A percentile compares a stretch with the other conserved stretches of the same genome.
Evolutionary conservation across 2,888 invertebrate species (phyloP).

Genomic region (Biston stratarius): DNA sequence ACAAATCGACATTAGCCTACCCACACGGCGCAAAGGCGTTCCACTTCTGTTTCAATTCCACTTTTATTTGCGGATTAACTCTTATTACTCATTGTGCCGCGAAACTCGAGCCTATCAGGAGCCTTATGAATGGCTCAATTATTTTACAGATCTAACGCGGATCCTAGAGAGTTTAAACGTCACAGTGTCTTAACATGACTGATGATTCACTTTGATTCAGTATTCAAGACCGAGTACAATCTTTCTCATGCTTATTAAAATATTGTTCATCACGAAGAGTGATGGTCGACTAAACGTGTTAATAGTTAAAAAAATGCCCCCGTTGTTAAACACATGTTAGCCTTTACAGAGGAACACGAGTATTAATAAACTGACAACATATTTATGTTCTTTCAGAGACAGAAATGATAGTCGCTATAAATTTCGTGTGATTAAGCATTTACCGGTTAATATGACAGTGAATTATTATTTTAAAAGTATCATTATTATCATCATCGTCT

Average conservation of each 20-base stretch:
- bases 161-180: slow-evolving; percentile 48
- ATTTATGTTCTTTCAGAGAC: slow-evolving; percentile 70
- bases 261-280: slow-evolving; percentile 38
- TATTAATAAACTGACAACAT: slow-evolving; percentile 78
- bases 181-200: slow-evolving; percentile 56
- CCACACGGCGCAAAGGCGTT: slow-evolving; percentile 84
- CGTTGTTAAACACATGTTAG: slow-evolving; percentile 67
- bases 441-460: slow-evolving; percentile 54
- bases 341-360: slow-evolving; percentile 61
- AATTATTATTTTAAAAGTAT: slow-evolving; percentile 51
- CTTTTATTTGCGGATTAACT: slow-evolving; percentile 87
- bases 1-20: slow-evolving; percentile 86
- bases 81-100: slow-evolving; percentile 84
- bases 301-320: slow-evolving; percentile 56
- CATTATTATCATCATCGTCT: too few species aligned
- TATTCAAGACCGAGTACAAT: slow-evolving; percentile 40
- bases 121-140: slow-evolving; percentile 86
- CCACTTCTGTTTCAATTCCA: slow-evolving; percentile 86
- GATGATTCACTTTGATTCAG: slow-evolving; percentile 49
- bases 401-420: slow-evolving; percentile 70
- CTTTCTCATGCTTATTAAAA: slow-evolving; percentile 34
- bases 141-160: slow-evolving; percentile 75
- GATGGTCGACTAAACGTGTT: slow-evolving; percentile 44
- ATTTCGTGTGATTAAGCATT: slow-evolving; percentile 68
- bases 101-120: slow-evolving; percentile 76